A percentile compares a stretch with the other conserved stretches of the same genome.
Evolutionary conservation across 1,140 invertebrate species (phyloP).

Genomic region (Epicauta chinensis): DNA sequence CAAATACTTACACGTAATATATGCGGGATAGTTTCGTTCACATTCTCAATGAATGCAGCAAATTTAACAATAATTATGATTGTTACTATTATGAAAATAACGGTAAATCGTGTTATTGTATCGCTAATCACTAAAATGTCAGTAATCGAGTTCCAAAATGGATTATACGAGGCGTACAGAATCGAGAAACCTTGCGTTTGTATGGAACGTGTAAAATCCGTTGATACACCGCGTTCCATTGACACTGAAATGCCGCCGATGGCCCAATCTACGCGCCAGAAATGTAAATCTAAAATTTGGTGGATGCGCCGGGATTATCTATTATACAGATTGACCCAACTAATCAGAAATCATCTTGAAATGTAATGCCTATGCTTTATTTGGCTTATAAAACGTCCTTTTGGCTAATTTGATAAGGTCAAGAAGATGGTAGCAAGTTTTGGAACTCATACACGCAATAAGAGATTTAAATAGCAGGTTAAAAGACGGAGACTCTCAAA

Average conservation of each 20-base stretch:
- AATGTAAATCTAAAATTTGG: too few relatives aligned
- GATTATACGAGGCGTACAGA: neutral
- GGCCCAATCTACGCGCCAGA: constrained; percentile 8
- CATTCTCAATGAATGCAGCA: neutral
- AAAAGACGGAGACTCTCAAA: too few relatives aligned
- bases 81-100: neutral
- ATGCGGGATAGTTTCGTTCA: neutral
- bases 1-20: neutral
- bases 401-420: too few relatives aligned
- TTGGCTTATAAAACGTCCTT: too few relatives aligned
- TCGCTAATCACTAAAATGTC: neutral
- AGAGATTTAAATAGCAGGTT: too few relatives aligned
- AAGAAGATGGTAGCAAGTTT: too few relatives aligned
- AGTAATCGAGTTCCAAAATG: neutral
- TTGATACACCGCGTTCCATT: neutral
- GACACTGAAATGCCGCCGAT: constrained; percentile 13
- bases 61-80: neutral
- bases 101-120: too few relatives aligned
- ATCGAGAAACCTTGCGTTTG: constrained; percentile 8
- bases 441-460: too few relatives aligned
- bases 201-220: constrained; percentile 15
- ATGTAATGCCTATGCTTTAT: too few relatives aligned
- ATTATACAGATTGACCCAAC: too few relatives aligned
- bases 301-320: too few relatives aligned
- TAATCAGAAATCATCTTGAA: too few relatives aligned